phyloP scores from a whole-genome alignment of 2,113 vertebrate genomes.

The Labeo rohita region DNA sequence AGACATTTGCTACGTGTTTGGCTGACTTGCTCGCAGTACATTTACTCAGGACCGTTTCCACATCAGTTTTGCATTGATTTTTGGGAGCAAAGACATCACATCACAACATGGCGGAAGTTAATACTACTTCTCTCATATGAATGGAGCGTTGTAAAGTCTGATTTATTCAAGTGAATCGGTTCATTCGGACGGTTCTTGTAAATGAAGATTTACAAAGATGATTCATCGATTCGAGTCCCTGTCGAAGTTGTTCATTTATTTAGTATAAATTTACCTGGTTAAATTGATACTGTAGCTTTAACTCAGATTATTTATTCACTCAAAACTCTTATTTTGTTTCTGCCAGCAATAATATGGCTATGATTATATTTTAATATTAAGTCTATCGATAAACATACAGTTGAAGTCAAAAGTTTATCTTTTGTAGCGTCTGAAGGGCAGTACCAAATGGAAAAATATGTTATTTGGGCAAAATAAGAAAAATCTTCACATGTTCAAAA shows the following conservation, averaged over 20 bases:
- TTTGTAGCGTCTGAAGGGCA: no score
- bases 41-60: not conserved
- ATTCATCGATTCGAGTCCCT: not conserved
- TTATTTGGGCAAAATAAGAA: no score
- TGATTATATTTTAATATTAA: no score
- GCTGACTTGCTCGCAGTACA: not conserved
- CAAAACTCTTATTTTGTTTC: no score
- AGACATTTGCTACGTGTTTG: not conserved
- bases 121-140: constrained; percentile 8
- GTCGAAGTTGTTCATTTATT: not conserved
- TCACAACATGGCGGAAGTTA: not conserved
- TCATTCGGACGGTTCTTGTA: not conserved
- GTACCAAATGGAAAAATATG: no score
- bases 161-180: not conserved
- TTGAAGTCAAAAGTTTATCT: no score
- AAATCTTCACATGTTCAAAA: no score
- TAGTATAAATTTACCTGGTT: not conserved
- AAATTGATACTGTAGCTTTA: not conserved
- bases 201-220: not conserved
- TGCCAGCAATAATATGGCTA: no score
- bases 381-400: no score
- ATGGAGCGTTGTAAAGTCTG: not conserved
- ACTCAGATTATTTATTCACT: not conserved
- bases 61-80: not conserved
- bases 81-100: not conserved